Base-by-base conservation (phyloP, 35 echinoderm and acorn worm genomes). In the Ptychodera flava region DNA sequence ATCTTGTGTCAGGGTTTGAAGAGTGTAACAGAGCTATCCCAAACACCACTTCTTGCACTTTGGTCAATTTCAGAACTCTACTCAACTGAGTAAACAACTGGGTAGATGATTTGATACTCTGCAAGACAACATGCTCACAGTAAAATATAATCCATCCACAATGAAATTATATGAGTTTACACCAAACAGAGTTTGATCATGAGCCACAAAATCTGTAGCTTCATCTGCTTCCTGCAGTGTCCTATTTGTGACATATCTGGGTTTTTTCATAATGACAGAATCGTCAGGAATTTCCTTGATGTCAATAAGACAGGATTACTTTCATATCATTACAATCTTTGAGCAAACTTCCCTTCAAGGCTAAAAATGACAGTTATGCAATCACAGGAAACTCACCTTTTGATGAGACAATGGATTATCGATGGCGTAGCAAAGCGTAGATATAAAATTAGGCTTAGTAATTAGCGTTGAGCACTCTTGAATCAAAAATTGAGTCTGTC, bases 21-120 rank as follows among this genome's bases (percentile, higher is more conserved):
- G 95, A 97, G 81, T 97, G 95, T 28, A 88, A 90, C 0, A 97
- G 92, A 81, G 95, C 95, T 31, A 97, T 84, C 14, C 92, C 92
- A 83, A 97, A 91, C 16, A 94, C 95, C 16, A 97, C 92, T 75
- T 97, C 95, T 85, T 97, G 93, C 30, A 97, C 95, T 84, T 83
- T 78, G 29, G 92, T 94, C 1, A 97, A 90, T 75, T 97, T 97
- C 29, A 97, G 78, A 79, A 92, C 83, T 82, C 92, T 97, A 81
- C 95, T 97, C 38, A 97, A 86, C 78, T 97, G 95, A 38, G 87
- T 64, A 80, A 97, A 93, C 16, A 97, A 87, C 83, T 97, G 92
- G 29, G 87, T 87, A 30, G 87, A 90, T 45, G 92, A 92, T 85
- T 90, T 97, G 22, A 97, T 85, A 89, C 88, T 94, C 92, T 97